phyloP scores from a whole-genome alignment of 2,113 vertebrate genomes.

The Istiophorus platypterus region DNA sequence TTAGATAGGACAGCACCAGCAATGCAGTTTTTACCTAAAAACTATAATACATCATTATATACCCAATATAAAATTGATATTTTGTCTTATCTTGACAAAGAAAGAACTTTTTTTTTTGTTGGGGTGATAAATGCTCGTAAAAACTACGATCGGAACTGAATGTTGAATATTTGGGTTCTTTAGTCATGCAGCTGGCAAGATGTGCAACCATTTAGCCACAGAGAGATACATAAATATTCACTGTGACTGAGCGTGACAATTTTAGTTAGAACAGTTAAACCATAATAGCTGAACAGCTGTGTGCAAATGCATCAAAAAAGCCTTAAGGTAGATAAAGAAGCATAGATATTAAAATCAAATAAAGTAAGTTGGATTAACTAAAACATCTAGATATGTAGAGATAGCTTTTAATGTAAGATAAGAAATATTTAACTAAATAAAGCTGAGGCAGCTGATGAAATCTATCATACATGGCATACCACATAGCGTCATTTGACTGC shows the following conservation, averaged over 20 bases:
- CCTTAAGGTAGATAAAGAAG: not conserved
- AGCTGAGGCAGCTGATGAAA: too few relatives aligned
- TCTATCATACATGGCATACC: too few relatives aligned
- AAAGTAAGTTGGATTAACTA: too few relatives aligned
- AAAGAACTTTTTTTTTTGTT: not conserved
- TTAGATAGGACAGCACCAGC: not conserved
- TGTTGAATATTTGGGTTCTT: slow-evolving; percentile 8
- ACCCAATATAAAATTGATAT: not conserved
- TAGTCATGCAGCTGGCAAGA: slow-evolving; percentile 23
- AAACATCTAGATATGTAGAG: too few relatives aligned
- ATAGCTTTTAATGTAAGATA: too few relatives aligned
- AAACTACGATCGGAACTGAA: not conserved
- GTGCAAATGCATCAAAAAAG: slow-evolving; percentile 8
- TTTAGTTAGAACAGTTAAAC: slow-evolving; percentile 31
- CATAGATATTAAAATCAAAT: not conserved
- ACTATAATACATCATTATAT: not conserved
- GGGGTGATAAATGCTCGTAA: slow-evolving; percentile 6
- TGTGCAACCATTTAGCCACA: slow-evolving; percentile 15
- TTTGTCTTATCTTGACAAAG: not conserved
- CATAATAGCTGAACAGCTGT: slow-evolving; percentile 28
- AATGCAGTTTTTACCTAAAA: not conserved
- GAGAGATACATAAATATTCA: not conserved
- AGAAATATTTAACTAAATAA: too few relatives aligned
- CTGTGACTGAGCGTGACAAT: slow-evolving; percentile 6
- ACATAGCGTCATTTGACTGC: not conserved